Percentiles rank a stretch among this genome's conserved stretches.
Conservation (phyloP, 1,140 invertebrate genomes). For the Drosophila albomicans region DNA sequence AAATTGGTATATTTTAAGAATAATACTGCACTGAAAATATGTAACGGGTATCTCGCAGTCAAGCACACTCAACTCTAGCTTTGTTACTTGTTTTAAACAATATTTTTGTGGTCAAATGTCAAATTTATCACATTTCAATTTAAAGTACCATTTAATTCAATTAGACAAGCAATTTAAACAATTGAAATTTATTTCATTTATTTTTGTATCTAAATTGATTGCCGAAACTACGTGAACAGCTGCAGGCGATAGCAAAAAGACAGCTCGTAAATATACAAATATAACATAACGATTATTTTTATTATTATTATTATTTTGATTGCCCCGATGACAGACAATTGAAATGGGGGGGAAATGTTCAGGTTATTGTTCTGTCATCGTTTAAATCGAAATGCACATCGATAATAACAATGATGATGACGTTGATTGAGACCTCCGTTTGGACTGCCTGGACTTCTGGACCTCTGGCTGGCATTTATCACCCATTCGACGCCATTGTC, state of each 20-base stretch:
- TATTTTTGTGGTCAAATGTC: no score
- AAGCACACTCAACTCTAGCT: no score
- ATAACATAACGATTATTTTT: conserved; percentile 14
- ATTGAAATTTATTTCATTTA: neutral
- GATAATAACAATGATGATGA: conserved; percentile 32
- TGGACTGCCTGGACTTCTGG: conserved; percentile 2
- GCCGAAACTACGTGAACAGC: neutral
- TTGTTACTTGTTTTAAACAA: no score
- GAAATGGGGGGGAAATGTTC: conserved; percentile 18
- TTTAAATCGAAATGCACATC: conserved; percentile 35
- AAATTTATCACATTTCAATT: no score
- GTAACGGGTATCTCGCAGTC: no score
- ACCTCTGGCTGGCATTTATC: conserved; percentile 51
- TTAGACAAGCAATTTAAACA: conserved; percentile 1
- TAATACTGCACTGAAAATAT: no score
- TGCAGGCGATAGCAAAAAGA: neutral
- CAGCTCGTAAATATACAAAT: neutral
- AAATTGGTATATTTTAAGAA: no score
- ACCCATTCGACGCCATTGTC: conserved; percentile 36
- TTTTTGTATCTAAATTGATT: neutral
- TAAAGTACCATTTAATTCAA: conserved; percentile 1
- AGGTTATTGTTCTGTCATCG: conserved; percentile 25
- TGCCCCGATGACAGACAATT: conserved; percentile 27
- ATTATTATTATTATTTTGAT: conserved; percentile 14
- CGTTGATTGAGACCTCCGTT: conserved; percentile 21